A percentile compares a stretch with the other conserved stretches of the same genome.
Evolutionary conservation across 2,113 vertebrate genomes (phyloP).

Genomic region (Turdus rufiventris): DNA sequence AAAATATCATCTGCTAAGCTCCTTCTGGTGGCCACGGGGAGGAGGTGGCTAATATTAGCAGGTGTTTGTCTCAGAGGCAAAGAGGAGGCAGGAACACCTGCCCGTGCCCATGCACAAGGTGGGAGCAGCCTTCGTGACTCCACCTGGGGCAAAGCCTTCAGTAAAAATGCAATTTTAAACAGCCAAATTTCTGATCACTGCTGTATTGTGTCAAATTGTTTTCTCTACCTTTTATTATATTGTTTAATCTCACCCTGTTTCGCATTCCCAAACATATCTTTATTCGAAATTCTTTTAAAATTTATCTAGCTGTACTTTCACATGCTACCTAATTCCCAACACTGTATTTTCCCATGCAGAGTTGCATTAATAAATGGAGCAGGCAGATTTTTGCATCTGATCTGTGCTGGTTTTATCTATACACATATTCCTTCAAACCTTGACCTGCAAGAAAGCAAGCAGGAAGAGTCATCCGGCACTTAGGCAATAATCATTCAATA

Average conservation of each 20-base stretch:
- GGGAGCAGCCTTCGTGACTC: constrained; percentile 61
- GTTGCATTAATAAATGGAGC: constrained; percentile 18
- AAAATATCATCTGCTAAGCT: constrained; percentile 89
- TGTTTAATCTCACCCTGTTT: background rate
- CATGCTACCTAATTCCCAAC: background rate
- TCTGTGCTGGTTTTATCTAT: constrained; percentile 16
- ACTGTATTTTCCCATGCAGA: constrained; percentile 12
- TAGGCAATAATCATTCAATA: constrained; percentile 8
- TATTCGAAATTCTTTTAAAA: constrained; percentile 9
- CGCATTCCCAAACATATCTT: background rate
- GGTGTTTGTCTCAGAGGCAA: constrained; percentile 64
- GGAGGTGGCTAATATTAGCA: constrained; percentile 85
- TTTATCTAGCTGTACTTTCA: background rate
- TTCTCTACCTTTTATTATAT: background rate
- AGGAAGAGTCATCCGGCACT: constrained; percentile 36
- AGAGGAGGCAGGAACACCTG: constrained; percentile 70
- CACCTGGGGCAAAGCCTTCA: constrained; percentile 71
- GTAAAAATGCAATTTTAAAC: constrained; percentile 64
- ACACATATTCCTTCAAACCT: constrained; percentile 36
- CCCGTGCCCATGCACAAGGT: constrained; percentile 66
- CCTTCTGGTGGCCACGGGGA: constrained; percentile 74
- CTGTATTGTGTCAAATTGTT: background rate
- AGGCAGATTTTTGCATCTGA: constrained; percentile 40
- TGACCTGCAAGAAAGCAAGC: constrained; percentile 51
- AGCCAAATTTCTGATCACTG: background rate